A percentile compares a stretch with the other conserved stretches of the same genome.
Conservation (phyloP, 35 echinoderm and acorn worm species). For the Antedon bifida region DNA sequence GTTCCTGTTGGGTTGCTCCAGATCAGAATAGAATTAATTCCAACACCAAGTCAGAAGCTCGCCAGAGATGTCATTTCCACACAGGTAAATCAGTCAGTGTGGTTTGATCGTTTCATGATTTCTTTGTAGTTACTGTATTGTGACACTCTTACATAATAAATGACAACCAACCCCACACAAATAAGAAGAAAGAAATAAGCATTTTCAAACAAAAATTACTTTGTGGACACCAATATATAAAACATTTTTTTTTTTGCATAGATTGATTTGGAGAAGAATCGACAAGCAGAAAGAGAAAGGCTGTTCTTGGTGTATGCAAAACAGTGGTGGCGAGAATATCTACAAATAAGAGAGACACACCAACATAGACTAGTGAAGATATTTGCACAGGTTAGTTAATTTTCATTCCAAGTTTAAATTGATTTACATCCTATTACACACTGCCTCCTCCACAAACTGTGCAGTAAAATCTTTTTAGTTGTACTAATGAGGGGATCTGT, state of each 20-base stretch:
- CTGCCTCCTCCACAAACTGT: too few species aligned
- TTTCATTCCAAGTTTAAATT: background rate
- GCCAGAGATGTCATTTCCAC: constrained; percentile 71
- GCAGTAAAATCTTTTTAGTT: too few species aligned
- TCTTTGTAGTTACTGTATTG: too few species aligned
- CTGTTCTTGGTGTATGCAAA: constrained; percentile 95
- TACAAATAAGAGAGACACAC: constrained; percentile 84
- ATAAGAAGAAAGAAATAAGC: too few species aligned
- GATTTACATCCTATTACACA: too few species aligned
- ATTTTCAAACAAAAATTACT: too few species aligned
- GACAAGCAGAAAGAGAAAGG: constrained; percentile 72
- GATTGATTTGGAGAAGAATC: constrained; percentile 66
- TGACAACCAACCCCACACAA: too few species aligned
- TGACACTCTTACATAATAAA: too few species aligned
- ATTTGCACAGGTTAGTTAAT: constrained; percentile 80
- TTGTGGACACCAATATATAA: too few species aligned
- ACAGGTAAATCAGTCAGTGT: constrained; percentile 38
- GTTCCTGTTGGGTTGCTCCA: constrained; percentile 86
- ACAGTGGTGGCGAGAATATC: constrained; percentile 97
- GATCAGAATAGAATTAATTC: constrained; percentile 69
- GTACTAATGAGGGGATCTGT: too few species aligned
- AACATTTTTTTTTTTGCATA: background rate
- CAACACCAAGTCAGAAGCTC: constrained; percentile 45
- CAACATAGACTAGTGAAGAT: constrained; percentile 90
- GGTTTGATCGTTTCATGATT: too few species aligned